These are phyloP conservation scores for Meloidogyne hapla DNA, from an alignment of 1,140 invertebrate species.

Conservation along the genomic window DNA sequence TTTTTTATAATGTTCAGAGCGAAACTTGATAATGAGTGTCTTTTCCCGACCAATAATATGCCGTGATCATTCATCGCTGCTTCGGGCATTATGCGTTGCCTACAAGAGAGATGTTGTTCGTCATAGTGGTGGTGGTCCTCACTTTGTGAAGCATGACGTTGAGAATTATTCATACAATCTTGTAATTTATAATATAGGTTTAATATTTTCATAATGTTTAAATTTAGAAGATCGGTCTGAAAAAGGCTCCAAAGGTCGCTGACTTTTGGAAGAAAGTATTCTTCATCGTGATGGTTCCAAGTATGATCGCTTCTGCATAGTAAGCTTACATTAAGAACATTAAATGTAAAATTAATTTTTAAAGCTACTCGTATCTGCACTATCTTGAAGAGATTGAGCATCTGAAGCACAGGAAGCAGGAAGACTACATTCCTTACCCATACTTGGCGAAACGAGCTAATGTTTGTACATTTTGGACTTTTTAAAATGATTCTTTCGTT, in stretches of 20 bases:
- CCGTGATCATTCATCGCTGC: too few relatives aligned
- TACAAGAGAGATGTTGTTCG: not conserved
- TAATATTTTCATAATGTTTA: conserved; percentile 3
- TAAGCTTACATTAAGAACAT: not conserved
- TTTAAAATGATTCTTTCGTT: not conserved
- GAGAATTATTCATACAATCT: not conserved
- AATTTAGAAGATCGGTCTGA: not conserved
- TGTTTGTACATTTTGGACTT: conserved; percentile 12
- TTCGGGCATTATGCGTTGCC: not conserved
- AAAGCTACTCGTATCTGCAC: conserved; percentile 29
- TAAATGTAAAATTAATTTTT: conserved; percentile 10
- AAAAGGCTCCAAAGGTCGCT: not conserved
- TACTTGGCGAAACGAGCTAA: conserved; percentile 40
- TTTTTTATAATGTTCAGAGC: not conserved
- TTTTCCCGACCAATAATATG: not conserved
- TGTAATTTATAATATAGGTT: not conserved
- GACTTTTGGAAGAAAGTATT: conserved; percentile 44
- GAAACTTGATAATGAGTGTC: conserved; percentile 2
- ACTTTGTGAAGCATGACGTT: not conserved
- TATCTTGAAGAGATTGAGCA: conserved; percentile 27
- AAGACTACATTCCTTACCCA: conserved; percentile 42
- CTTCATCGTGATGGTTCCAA: conserved; percentile 30
- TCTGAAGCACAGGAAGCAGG: conserved; percentile 31
- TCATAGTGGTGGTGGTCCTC: not conserved
- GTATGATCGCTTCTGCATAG: conserved; percentile 25